phyloP scores from a whole-genome alignment of 2,113 vertebrate species.

The Psittacula cyanocephala region DNA sequence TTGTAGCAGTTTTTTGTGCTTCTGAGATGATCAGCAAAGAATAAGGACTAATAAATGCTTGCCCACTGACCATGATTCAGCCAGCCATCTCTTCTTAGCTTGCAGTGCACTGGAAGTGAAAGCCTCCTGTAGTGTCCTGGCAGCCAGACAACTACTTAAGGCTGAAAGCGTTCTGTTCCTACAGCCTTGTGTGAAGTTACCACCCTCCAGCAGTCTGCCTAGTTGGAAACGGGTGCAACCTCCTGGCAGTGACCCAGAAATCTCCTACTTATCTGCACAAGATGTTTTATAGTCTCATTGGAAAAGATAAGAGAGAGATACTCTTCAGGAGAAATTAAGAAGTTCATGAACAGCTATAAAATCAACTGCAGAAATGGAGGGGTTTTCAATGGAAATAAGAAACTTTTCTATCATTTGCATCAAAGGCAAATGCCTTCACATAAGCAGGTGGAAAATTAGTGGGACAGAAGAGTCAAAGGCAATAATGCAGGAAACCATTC shows the following conservation, averaged over 20 bases:
- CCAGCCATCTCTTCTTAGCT: neutral
- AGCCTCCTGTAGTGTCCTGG: neutral
- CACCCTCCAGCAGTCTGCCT: neutral
- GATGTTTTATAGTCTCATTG: neutral
- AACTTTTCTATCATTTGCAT: neutral
- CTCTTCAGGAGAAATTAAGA: neutral
- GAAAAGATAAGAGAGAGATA: neutral
- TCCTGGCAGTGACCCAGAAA: neutral
- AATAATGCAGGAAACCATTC: neutral
- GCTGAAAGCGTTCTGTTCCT: neutral
- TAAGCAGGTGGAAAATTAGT: neutral
- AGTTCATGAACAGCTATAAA: neutral
- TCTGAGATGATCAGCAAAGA: neutral
- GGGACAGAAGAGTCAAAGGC: neutral
- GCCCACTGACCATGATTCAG: neutral
- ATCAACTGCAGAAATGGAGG: neutral
- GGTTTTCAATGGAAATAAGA: neutral
- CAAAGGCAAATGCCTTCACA: neutral
- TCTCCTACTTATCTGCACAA: neutral
- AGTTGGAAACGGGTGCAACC: neutral
- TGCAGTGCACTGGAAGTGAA: neutral
- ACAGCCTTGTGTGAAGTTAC: constrained; percentile 28
- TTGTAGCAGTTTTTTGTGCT: neutral
- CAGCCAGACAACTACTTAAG: neutral
- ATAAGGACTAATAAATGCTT: neutral